Conservation (phyloP, 2,888 invertebrate species). For the Andricus curvator region DNA sequence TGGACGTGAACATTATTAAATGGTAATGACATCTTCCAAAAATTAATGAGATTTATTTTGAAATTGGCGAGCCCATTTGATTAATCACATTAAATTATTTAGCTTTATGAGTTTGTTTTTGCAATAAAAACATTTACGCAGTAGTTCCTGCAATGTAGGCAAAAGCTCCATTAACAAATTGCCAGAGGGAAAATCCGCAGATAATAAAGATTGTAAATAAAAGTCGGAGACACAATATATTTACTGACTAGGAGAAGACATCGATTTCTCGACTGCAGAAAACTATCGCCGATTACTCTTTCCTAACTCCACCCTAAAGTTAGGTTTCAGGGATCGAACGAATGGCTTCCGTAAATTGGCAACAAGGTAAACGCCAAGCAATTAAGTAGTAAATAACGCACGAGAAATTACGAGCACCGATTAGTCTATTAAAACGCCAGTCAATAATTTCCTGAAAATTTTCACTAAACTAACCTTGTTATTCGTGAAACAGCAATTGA, state of each 20-base stretch:
- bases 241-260: constrained; percentile 1
- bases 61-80: too few relatives aligned
- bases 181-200: not conserved
- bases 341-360: constrained; percentile 18
- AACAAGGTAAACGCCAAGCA: constrained; percentile 29
- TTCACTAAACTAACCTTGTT: not conserved
- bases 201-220: not conserved
- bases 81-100: too few relatives aligned
- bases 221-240: not conserved
- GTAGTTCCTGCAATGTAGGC: not conserved
- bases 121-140: not conserved
- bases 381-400: constrained; percentile 3
- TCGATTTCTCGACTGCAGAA: constrained; percentile 6
- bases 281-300: constrained; percentile 13
- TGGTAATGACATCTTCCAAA: too few relatives aligned
- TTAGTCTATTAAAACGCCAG: constrained; percentile 1
- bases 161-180: not conserved
- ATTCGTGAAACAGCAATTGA: not conserved
- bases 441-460: constrained; percentile 9
- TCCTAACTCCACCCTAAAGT: constrained; percentile 23
- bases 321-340: constrained; percentile 6
- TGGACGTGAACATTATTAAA: too few relatives aligned
- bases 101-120: not conserved
- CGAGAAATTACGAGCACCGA: constrained; percentile 22
- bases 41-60: too few relatives aligned